Evolutionary conservation across 2,888 invertebrate species (phyloP), one percentile per base, ranked within the genome.

Genomic region (Noctua pronuba): DNA sequence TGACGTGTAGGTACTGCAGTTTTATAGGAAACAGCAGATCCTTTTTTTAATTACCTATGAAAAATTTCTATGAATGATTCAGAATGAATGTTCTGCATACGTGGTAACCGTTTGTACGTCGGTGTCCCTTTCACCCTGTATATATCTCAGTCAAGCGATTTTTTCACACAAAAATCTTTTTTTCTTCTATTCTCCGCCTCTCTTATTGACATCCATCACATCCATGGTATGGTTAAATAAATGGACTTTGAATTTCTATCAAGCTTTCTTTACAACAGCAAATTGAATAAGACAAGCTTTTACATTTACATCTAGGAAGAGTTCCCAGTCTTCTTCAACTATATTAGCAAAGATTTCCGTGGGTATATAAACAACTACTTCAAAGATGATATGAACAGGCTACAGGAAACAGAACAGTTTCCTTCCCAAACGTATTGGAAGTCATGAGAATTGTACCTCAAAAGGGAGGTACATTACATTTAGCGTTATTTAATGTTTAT

Each of bases 401-500:
- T 1, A 44, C n/a, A 60, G 74, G 60, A 79, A 67, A 52, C 16
- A 13, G 7, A 60, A 58, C 18, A 21, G 66, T 44, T 80, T 80
- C 65, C 52, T 83, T 41, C 46, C n/a, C 18, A 69, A 60, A 49
- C 21, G n/a, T 35, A 65, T 46, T 64, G 38, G 44, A 73, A 73
- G 73, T 69, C 64, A 38, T 66, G 55, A 80, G 46, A 81, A 81
- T 72, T 69, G 55, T 46, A 65, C 18, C 64, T 67, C 46, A 55
- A 28, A 77, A 64, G 69, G 75, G 81, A 82, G n/a, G n/a, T n/a
- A n/a, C n/a, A n/a, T n/a, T 68, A 77, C 64, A 70, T 78, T 85
- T 73, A 75, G 79, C 70, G 75, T 73, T 84, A 79, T 77, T 84
- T 76, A 81, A 75, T 31, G 78, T 83, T 87, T 88, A 87, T 88